Conservation (phyloP, 2,113 vertebrate genomes). For the Plestiodon gilberti region DNA sequence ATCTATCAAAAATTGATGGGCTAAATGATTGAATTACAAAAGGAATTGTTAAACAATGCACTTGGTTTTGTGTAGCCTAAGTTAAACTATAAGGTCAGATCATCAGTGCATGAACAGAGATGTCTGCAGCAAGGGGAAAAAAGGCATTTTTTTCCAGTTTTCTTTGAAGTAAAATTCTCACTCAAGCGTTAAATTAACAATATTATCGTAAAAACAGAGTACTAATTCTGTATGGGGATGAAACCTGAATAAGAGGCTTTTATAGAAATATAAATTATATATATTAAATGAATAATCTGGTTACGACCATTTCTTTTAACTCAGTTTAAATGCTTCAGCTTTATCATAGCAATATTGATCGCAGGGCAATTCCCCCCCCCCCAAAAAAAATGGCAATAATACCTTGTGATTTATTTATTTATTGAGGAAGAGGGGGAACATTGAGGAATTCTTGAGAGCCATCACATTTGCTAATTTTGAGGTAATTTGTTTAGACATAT, state of each 20-base stretch:
- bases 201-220: slow-evolving; percentile 80
- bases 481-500: not conserved
- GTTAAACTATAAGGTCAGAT: slow-evolving; percentile 71
- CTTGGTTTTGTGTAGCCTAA: slow-evolving; percentile 50
- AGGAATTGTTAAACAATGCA: slow-evolving; percentile 53
- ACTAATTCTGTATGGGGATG: slow-evolving; percentile 64
- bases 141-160: slow-evolving; percentile 68
- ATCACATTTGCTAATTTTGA: not conserved
- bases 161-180: slow-evolving; percentile 83
- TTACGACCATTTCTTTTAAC: slow-evolving; percentile 43
- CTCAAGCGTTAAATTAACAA: slow-evolving; percentile 83
- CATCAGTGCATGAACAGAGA: slow-evolving; percentile 60
- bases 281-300: slow-evolving; percentile 64
- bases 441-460: not conserved
- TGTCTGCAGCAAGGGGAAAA: slow-evolving; percentile 58
- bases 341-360: slow-evolving; percentile 35
- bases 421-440: not conserved
- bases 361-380: not conserved
- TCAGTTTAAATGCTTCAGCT: slow-evolving; percentile 52
- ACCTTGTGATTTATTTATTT: too few species aligned
- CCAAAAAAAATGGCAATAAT: not conserved
- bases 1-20: slow-evolving; percentile 62
- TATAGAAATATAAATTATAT: slow-evolving; percentile 57
- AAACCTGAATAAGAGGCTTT: slow-evolving; percentile 63
- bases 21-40: slow-evolving; percentile 67